phyloP scores from a whole-genome alignment of 2,888 invertebrate genomes.

The Tachina grossa region DNA sequence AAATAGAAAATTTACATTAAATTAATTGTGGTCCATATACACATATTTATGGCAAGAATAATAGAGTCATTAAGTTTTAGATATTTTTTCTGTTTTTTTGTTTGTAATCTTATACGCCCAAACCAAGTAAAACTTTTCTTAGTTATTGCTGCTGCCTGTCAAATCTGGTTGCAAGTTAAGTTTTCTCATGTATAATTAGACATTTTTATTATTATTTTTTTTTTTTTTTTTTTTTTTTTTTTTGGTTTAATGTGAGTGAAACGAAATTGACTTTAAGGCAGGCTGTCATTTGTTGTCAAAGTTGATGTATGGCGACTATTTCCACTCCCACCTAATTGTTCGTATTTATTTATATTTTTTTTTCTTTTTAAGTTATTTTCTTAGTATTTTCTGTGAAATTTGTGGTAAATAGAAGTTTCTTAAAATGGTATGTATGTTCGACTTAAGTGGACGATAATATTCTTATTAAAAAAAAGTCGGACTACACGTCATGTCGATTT shows the following conservation, averaged over 20 bases:
- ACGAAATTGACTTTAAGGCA: slow-evolving; percentile 58
- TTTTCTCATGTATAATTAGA: not conserved
- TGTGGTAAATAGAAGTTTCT: not conserved
- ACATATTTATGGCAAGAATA: slow-evolving; percentile 48
- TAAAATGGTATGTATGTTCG: not conserved
- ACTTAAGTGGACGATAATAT: too few species aligned
- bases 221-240: not conserved
- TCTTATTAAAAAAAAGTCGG: not conserved
- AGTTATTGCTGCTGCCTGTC: slow-evolving; percentile 26
- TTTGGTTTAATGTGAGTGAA: slow-evolving; percentile 11
- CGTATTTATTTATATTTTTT: slow-evolving; percentile 1
- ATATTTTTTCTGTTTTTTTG: slow-evolving; percentile 4
- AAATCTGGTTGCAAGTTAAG: slow-evolving; percentile 12
- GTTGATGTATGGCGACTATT: slow-evolving; percentile 60
- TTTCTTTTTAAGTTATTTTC: not conserved
- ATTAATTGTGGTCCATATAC: slow-evolving; percentile 49
- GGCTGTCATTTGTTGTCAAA: slow-evolving; percentile 65
- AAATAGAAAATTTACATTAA: slow-evolving; percentile 47
- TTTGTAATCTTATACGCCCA: slow-evolving; percentile 50
- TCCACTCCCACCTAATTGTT: slow-evolving; percentile 69
- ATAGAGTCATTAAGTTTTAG: slow-evolving; percentile 65
- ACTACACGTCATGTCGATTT: not conserved
- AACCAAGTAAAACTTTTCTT: not conserved
- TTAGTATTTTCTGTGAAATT: not conserved
- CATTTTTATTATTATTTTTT: too few species aligned